These are phyloP conservation scores for Typhlichthys eigenmanni DNA, from an alignment of 2,797 vertebrate species.

Conservation along the genomic window DNA sequence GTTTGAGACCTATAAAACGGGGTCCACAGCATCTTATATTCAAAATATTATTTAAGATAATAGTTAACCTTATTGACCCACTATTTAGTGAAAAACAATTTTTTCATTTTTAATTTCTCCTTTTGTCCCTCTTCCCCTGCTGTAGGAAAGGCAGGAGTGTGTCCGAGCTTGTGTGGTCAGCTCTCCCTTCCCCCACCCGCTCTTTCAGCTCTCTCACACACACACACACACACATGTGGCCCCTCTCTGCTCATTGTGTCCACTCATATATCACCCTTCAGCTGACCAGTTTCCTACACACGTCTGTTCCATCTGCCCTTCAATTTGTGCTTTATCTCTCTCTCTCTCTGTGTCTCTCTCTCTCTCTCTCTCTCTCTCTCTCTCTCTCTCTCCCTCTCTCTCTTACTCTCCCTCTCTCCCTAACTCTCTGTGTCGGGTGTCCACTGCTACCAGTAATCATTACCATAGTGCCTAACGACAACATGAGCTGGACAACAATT, in stretches of 20 bases:
- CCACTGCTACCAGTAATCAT: conserved; percentile 12
- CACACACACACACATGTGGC: conserved; percentile 55
- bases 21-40: too few species aligned
- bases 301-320: background rate
- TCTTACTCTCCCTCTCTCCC: conserved; percentile 5
- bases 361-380: conserved; percentile 44
- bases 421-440: background rate
- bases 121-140: conserved; percentile 16
- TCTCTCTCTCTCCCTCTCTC: conserved; percentile 44
- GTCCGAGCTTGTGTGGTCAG: conserved; percentile 72
- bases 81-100: too few species aligned
- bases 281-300: conserved; percentile 40
- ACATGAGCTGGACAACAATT: conserved; percentile 43
- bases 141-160: conserved; percentile 49
- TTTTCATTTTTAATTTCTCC: conserved; percentile 2
- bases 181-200: conserved; percentile 54
- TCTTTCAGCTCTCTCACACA: conserved; percentile 43
- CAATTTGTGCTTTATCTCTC: background rate
- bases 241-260: conserved; percentile 72
- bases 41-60: too few species aligned
- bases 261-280: conserved; percentile 83
- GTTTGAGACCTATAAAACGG: too few species aligned
- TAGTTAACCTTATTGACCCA: too few species aligned
- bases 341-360: conserved; percentile 67
- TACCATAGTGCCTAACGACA: conserved; percentile 47